Evolutionary conservation across 92 coral and sea anemone genomes (phyloP).

Genomic region (Micromussa lordhowensis): DNA sequence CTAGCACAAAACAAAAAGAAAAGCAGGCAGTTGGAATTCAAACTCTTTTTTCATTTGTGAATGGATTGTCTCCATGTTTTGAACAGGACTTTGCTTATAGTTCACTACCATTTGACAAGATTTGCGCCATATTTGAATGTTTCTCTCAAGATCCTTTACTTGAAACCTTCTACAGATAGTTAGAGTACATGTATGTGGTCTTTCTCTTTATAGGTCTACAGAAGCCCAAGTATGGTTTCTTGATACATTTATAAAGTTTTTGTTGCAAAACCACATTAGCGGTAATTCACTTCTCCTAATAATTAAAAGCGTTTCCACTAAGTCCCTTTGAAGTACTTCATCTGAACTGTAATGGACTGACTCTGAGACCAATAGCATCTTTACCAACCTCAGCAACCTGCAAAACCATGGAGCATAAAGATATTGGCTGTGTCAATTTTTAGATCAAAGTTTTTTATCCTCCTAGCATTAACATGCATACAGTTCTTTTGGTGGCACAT

Average conservation of each 20-base stretch:
- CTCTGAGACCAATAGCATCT: slow-evolving; percentile 91
- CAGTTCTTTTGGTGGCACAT: background rate
- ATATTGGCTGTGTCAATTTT: background rate
- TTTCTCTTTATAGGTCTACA: background rate
- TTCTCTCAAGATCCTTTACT: background rate
- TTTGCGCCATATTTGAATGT: background rate
- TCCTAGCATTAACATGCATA: background rate
- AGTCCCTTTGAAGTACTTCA: slow-evolving; percentile 24
- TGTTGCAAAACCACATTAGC: slow-evolving; percentile 1
- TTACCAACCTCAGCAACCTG: slow-evolving; percentile 98
- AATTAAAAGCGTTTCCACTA: background rate
- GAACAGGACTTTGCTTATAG: background rate
- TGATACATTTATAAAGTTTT: background rate
- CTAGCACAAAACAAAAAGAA: no score
- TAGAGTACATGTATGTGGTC: background rate
- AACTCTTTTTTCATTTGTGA: no score
- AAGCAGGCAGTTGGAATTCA: no score
- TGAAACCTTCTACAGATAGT: background rate
- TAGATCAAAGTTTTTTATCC: background rate
- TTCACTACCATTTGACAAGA: background rate
- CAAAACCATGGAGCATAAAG: background rate
- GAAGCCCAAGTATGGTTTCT: background rate
- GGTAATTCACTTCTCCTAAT: background rate
- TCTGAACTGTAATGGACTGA: slow-evolving; percentile 97
- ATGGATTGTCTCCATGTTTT: no score